phyloP scores from a whole-genome alignment of 2,113 vertebrate genomes.

The Numenius arquata region DNA sequence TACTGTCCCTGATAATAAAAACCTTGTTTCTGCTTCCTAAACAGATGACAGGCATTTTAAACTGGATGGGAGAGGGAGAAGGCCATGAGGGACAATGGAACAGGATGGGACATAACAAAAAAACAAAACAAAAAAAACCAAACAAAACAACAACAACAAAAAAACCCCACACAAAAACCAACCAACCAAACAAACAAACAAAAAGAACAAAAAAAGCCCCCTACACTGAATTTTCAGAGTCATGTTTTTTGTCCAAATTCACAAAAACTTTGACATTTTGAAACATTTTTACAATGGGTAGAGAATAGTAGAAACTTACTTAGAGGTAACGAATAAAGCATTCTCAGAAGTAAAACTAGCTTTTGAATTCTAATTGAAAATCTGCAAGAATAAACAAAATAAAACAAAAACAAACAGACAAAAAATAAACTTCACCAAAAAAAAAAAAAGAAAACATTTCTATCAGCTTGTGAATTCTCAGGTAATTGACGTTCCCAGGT shows the following conservation, averaged over 20 bases:
- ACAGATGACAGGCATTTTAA: too few species aligned
- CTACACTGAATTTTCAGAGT: not conserved
- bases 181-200: too few species aligned
- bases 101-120: not conserved
- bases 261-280: not conserved
- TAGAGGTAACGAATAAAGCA: not conserved
- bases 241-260: not conserved
- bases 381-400: not conserved
- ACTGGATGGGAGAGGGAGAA: not conserved
- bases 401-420: too few species aligned
- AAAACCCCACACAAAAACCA: too few species aligned
- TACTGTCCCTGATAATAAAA: not conserved
- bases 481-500: not conserved
- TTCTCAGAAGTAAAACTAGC: not conserved
- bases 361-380: not conserved
- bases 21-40: not conserved
- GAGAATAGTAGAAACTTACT: not conserved
- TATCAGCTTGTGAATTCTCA: not conserved
- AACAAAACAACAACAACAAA: not conserved
- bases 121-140: not conserved
- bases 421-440: too few species aligned
- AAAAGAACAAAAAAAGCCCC: rapidly evolving
- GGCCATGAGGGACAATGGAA: not conserved
- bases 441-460: not conserved
- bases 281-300: not conserved